Base-by-base conservation (phyloP, 2,888 invertebrate species). In the Pterobdella sp. region DNA sequence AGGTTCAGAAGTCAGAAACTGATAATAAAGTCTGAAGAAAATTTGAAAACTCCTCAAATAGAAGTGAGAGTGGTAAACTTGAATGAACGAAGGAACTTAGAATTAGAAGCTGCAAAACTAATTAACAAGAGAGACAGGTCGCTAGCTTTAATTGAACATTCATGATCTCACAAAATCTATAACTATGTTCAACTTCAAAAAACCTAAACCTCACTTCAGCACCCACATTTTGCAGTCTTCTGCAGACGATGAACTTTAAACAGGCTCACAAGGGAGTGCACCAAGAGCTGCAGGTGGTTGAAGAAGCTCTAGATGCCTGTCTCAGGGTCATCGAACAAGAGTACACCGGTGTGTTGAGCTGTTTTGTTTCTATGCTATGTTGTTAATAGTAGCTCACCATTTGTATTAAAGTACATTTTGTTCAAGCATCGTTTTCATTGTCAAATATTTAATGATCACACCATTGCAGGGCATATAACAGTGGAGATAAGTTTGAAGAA, bases 401-500 rank as follows among this genome's bases (percentile, higher is more conserved):
- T n/a, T n/a, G n/a, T n/a, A n/a, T n/a, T n/a, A n/a, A n/a, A n/a
- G n/a, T n/a, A n/a, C n/a, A n/a, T n/a, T n/a, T n/a, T n/a, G n/a
- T n/a, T n/a, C n/a, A 22, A 22, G 14, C 14, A 52, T 52, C 22
- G 22, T 18, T 18, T 18, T 14, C 22, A 18, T 29, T 31, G 7
- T 42, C 69, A n/a, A 29, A 0, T 37, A 52, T 52, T 32, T 52
- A 31, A 69, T 76, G 7, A 26, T 64, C 7, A 64, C 7, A 29
- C 26, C 32, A 18, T 26, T 63, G 22, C 77, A 81, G 83, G 83
- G 75, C 81, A 82, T 76, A 72, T 83, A 76, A 78, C 81, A 60
- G 81, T 81, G 1, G 82, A 83, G 75, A 79, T 84, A 49, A 81
- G 81, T 73, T 84, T 83, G 84, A 79, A 79, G 68, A 81, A 83